Percentiles rank a stretch among this genome's conserved stretches.
Evolutionary conservation across 2,888 invertebrate species (phyloP).

Genomic region (Ctena decussata): DNA sequence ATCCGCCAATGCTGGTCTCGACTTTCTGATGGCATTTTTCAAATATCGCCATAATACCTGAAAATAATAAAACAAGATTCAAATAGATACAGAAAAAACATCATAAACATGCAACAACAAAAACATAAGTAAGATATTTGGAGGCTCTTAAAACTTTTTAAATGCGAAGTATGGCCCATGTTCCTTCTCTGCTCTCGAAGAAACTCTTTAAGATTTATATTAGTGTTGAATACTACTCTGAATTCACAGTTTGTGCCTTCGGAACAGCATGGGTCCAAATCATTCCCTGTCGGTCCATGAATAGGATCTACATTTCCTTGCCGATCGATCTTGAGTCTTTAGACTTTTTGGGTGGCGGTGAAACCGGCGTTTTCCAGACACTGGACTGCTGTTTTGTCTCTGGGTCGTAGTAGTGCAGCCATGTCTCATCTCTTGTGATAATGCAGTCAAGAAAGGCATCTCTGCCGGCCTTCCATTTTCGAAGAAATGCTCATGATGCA

Average conservation of each 20-base stretch:
- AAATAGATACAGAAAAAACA: too few relatives aligned
- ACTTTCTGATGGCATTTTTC: too few relatives aligned
- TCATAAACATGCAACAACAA: too few relatives aligned
- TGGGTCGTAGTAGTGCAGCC: constrained; percentile 2
- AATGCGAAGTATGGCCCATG: too few relatives aligned
- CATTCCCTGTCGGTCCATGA: constrained; percentile 21
- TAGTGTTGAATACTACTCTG: not conserved
- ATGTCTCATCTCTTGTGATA: not conserved
- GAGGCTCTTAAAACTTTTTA: too few relatives aligned
- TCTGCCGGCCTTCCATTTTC: not conserved
- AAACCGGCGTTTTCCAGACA: not conserved
- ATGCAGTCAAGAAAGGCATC: not conserved
- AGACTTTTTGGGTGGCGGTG: constrained; percentile 13
- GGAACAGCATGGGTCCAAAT: not conserved
- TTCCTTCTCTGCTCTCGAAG: too few relatives aligned
- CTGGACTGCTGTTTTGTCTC: not conserved
- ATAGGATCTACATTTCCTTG: constrained; percentile 2
- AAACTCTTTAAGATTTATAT: too few relatives aligned
- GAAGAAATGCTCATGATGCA: too few relatives aligned
- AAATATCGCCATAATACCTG: too few relatives aligned
- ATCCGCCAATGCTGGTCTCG: too few relatives aligned
- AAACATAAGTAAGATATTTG: too few relatives aligned
- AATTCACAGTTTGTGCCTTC: not conserved
- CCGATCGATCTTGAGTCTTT: not conserved
- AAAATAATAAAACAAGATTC: too few relatives aligned